These are phyloP conservation scores for Drosophila setifemur DNA, from an alignment of 1,140 invertebrate genomes.

Conservation along the genomic window DNA sequence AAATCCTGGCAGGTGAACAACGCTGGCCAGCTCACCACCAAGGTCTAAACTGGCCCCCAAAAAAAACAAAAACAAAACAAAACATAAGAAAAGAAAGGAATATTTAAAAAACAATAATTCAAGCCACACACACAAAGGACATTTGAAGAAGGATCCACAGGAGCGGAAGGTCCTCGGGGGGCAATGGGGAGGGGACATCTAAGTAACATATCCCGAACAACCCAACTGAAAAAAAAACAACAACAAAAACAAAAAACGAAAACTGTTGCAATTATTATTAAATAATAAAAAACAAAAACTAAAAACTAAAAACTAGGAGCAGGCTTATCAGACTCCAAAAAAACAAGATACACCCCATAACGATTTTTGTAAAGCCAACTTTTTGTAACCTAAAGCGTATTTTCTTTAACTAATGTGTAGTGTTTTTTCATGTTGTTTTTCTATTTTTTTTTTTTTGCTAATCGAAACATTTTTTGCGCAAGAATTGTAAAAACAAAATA, in stretches of 20 bases:
- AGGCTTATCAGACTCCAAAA: conserved; percentile 5
- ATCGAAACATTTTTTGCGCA: conserved; percentile 32
- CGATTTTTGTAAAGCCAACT: conserved; percentile 44
- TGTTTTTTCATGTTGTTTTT: not conserved
- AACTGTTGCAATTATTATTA: conserved; percentile 75
- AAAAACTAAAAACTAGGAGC: conserved; percentile 22
- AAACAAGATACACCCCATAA: conserved; percentile 24
- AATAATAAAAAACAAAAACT: conserved; percentile 40
- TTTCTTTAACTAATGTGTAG: conserved; percentile 16
- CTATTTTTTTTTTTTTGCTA: conserved; percentile 27
- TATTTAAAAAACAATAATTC: not conserved
- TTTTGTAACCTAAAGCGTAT: conserved; percentile 38
- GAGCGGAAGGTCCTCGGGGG: conserved; percentile 12
- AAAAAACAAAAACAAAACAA: not conserved
- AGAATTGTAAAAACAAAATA: conserved; percentile 10
- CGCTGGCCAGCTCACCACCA: conserved; percentile 61
- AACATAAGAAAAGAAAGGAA: not conserved
- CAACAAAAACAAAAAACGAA: conserved; percentile 23
- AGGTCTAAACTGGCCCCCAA: conserved; percentile 45
- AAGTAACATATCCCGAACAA: no score
- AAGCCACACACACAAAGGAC: conserved; percentile 6
- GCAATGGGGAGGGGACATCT: conserved; percentile 41
- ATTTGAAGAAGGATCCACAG: not conserved
- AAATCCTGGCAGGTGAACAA: conserved; percentile 56
- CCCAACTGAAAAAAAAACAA: not conserved